phyloP scores from a whole-genome alignment of 2,113 vertebrate species.

The Tor tambroides region DNA sequence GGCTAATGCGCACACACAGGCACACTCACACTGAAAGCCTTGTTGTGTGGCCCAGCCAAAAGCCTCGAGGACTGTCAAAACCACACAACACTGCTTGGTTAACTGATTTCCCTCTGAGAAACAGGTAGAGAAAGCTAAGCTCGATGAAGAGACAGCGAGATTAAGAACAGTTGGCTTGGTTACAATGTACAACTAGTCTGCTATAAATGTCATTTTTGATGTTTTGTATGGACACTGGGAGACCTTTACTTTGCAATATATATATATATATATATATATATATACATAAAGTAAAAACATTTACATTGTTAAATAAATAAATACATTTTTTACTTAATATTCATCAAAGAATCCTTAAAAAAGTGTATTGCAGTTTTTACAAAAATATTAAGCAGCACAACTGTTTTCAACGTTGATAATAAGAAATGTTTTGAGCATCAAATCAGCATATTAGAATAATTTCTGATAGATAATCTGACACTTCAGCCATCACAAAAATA shows the following conservation, averaged over 20 bases:
- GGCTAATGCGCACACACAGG: conserved; percentile 45
- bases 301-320: no score
- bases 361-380: no score
- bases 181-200: neutral
- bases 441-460: neutral
- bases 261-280: no score
- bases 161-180: neutral
- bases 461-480: neutral
- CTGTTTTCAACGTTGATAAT: no score
- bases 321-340: no score
- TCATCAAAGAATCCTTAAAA: no score
- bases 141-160: neutral
- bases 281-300: no score
- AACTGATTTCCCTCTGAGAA: conserved; percentile 32
- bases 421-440: neutral
- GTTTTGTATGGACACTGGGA: no score
- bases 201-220: neutral
- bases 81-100: conserved; percentile 8
- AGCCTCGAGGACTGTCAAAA: conserved; percentile 22
- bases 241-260: no score
- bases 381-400: no score
- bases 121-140: conserved; percentile 41
- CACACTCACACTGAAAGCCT: conserved; percentile 41
- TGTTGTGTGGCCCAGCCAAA: conserved; percentile 15
- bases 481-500: neutral